phyloP scores from a whole-genome alignment of 1,140 invertebrate species.

The Orius insidiosus region DNA sequence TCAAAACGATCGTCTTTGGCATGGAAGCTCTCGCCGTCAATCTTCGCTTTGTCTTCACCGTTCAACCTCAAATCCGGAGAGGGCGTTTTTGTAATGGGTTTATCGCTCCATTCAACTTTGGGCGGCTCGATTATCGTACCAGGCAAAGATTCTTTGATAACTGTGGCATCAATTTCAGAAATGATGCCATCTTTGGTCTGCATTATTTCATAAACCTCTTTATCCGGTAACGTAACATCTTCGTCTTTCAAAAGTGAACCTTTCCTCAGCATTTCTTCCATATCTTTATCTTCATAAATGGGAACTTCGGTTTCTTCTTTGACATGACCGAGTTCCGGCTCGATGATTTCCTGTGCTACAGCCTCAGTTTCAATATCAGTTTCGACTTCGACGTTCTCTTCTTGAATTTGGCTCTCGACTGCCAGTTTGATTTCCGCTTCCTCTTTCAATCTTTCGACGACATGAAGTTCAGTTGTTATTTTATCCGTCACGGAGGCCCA shows the following conservation, averaged over 20 bases:
- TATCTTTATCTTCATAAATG: conserved; percentile 21
- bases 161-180: background rate
- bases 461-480: too few relatives aligned
- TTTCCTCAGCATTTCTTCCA: conserved; percentile 18
- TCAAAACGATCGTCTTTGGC: too few relatives aligned
- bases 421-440: conserved; percentile 3
- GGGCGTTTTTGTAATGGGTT: too few relatives aligned
- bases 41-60: too few relatives aligned
- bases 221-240: background rate
- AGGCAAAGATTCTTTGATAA: too few relatives aligned
- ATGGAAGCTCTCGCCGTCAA: too few relatives aligned
- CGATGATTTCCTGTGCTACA: conserved; percentile 20
- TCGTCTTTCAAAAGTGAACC: background rate
- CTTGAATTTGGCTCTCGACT: conserved; percentile 16
- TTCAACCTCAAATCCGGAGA: too few relatives aligned
- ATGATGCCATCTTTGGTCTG: conserved; percentile 2
- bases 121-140: too few relatives aligned
- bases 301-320: too few relatives aligned
- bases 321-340: conserved; percentile 16
- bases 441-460: background rate
- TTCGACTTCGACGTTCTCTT: conserved; percentile 20
- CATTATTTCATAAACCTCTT: background rate
- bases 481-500: too few relatives aligned
- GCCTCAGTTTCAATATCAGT: conserved; percentile 11
- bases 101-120: too few relatives aligned